These are phyloP conservation scores for Hemitrygon akajei DNA, from an alignment of 2,797 vertebrate genomes.

Conservation along the genomic window DNA sequence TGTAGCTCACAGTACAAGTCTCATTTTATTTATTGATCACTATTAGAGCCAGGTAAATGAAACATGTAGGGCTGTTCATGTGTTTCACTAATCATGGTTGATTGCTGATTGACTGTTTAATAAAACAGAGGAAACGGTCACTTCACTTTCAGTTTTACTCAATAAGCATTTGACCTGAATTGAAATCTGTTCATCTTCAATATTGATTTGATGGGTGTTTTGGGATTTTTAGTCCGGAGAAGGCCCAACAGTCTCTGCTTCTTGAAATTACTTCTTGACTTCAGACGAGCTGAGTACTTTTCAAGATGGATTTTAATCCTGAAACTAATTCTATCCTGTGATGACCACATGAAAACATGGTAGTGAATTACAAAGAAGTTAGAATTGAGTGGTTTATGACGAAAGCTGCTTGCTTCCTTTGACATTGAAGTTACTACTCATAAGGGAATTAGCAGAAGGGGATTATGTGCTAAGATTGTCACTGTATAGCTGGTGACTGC, in stretches of 20 bases:
- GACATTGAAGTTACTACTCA: not conserved
- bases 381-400: not conserved
- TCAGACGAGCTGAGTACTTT: conserved; percentile 1
- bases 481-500: not conserved
- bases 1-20: not conserved
- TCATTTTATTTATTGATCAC: not conserved
- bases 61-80: not conserved
- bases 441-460: not conserved
- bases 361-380: not conserved
- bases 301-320: conserved; percentile 13
- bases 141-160: not conserved
- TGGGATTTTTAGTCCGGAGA: not conserved
- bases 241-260: not conserved
- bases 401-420: not conserved
- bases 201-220: not conserved
- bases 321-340: not conserved
- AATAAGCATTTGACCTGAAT: not conserved
- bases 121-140: not conserved
- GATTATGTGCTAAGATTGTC: not conserved
- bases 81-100: not conserved
- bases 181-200: not conserved
- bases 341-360: not conserved
- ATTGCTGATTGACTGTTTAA: not conserved
- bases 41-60: not conserved
- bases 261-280: conserved; percentile 12